These are phyloP conservation scores for Copidosoma aretas DNA, from an alignment of 2,888 invertebrate genomes.

Conservation along the genomic window DNA sequence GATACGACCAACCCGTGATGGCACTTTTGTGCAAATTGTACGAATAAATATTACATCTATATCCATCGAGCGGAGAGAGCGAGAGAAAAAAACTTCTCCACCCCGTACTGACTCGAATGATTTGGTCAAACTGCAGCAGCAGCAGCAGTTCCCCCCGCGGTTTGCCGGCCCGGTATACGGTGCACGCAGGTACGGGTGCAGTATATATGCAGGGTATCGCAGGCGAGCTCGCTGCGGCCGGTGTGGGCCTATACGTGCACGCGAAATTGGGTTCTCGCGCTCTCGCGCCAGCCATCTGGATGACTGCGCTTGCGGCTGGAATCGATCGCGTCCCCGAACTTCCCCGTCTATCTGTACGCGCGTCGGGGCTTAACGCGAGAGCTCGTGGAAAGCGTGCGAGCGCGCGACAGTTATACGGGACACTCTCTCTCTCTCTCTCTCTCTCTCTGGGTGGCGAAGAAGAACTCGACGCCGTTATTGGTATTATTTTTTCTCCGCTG, in stretches of 20 bases:
- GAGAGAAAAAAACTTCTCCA: neutral
- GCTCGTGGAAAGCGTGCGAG: neutral
- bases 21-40: too few relatives aligned
- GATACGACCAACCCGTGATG: too few relatives aligned
- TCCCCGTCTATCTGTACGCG: neutral
- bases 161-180: neutral
- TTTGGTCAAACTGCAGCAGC: neutral
- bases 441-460: neutral
- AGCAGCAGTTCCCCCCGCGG: neutral
- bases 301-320: constrained; percentile 8
- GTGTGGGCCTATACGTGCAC: constrained; percentile 8
- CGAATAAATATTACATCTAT: too few relatives aligned
- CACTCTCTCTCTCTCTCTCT: neutral
- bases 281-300: neutral
- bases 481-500: too few relatives aligned
- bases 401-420: neutral
- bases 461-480: neutral
- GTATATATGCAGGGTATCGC: neutral
- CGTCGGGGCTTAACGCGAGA: too few relatives aligned
- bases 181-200: neutral
- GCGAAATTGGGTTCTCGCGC: constrained; percentile 7
- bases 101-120: neutral
- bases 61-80: too few relatives aligned
- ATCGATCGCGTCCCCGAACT: neutral
- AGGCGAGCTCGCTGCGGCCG: constrained; percentile 19